phyloP scores from a whole-genome alignment of 2,888 invertebrate genomes.

The Phasia obesa region DNA sequence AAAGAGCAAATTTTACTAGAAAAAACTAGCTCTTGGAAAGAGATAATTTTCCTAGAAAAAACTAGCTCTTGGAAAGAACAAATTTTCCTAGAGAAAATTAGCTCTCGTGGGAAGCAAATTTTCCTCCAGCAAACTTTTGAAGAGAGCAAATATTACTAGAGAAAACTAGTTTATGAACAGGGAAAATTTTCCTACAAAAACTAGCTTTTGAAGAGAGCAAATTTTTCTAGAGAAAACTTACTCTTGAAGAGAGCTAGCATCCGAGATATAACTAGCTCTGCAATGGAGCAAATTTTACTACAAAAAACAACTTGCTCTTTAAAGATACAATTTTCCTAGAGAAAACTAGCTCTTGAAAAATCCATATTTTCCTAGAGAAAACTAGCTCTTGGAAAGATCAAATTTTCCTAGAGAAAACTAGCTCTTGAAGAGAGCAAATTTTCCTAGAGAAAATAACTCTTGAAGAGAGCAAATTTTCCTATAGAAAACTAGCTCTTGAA shows the following conservation, averaged over 20 bases:
- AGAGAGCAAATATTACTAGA: too few species aligned
- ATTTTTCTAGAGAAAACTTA: background rate
- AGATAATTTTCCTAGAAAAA: background rate
- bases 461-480: background rate
- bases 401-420: background rate
- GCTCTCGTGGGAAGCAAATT: too few species aligned
- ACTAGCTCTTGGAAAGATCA: too few species aligned
- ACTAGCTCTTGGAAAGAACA: too few species aligned
- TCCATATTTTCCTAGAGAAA: background rate
- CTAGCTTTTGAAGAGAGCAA: background rate
- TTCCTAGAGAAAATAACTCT: background rate
- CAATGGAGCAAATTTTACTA: background rate
- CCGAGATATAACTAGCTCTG: background rate
- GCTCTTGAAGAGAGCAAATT: background rate
- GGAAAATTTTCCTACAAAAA: background rate
- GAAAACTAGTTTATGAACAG: background rate
- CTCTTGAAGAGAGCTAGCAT: background rate
- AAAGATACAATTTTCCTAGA: background rate
- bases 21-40: background rate
- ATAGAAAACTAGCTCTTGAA: background rate
- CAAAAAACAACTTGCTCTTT: background rate
- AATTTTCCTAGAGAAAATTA: background rate
- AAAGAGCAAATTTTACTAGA: background rate
- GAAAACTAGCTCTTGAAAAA: background rate
- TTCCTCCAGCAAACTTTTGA: too few species aligned